Percentiles rank a stretch among this genome's conserved stretches.
These are phyloP conservation scores for Fragum fragum DNA, from an alignment of 2,888 invertebrate genomes.

Conservation along the genomic window DNA sequence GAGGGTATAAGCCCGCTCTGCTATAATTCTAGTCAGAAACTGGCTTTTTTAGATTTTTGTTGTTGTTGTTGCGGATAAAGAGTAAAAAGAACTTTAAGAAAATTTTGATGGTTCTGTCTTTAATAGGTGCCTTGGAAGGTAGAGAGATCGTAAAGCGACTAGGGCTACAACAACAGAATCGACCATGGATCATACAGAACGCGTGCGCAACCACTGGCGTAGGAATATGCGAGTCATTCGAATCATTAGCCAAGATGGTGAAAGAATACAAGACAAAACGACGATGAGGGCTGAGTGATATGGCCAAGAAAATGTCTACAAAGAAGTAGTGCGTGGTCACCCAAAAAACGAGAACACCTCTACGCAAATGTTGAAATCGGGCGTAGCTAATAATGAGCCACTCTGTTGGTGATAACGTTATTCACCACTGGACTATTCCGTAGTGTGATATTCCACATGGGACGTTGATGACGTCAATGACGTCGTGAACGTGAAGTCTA, in stretches of 20 bases:
- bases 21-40: no score
- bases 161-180: slow-evolving; percentile 37
- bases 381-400: no score
- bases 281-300: slow-evolving; percentile 33
- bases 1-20: no score
- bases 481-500: no score
- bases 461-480: no score
- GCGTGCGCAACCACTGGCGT: slow-evolving; percentile 77
- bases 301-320: background rate
- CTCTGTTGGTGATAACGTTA: no score
- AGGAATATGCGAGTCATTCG: slow-evolving; percentile 83
- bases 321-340: background rate
- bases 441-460: no score
- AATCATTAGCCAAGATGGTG: slow-evolving; percentile 78
- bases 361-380: background rate
- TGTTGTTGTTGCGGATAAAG: no score
- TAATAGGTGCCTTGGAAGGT: slow-evolving; percentile 41
- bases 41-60: no score
- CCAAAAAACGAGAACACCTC: background rate
- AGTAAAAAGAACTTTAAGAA: no score
- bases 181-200: slow-evolving; percentile 56
- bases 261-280: slow-evolving; percentile 57
- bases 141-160: slow-evolving; percentile 48
- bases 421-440: no score
- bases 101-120: no score